Evolutionary conservation across 2,113 vertebrate species (phyloP).

Genomic region (Cinclus mexicanus): DNA sequence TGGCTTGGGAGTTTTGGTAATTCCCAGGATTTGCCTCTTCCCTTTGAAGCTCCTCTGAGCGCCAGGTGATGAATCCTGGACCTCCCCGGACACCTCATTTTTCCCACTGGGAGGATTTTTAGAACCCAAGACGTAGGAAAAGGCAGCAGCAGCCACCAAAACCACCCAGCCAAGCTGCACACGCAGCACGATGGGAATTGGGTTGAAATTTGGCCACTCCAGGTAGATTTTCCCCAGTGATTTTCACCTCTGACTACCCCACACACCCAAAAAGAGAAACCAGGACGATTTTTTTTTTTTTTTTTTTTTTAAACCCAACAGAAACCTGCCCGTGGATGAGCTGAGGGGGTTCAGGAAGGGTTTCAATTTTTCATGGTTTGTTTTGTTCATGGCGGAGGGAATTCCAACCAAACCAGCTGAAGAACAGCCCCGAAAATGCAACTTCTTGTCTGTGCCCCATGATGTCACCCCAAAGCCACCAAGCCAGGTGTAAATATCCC

Average conservation of each 20-base stretch:
- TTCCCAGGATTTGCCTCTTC: background rate
- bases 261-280: background rate
- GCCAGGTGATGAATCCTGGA: background rate
- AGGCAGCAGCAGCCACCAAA: background rate
- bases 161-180: background rate
- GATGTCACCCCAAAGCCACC: slow-evolving; percentile 2
- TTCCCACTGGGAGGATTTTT: rapidly evolving
- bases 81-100: background rate
- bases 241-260: background rate
- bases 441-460: background rate
- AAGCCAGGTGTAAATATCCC: background rate
- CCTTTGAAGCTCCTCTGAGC: background rate
- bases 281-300: background rate
- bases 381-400: background rate
- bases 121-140: rapidly evolving
- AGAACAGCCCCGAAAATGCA: slow-evolving; percentile 18
- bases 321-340: background rate
- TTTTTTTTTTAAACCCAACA: background rate
- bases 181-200: background rate
- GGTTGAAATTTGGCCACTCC: no score
- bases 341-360: background rate
- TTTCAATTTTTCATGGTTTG: background rate
- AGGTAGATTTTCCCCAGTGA: rapidly evolving
- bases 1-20: background rate
- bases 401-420: background rate